These are phyloP conservation scores for Leptocoma aspasia DNA, from an alignment of 2,113 vertebrate species.

Conservation along the genomic window DNA sequence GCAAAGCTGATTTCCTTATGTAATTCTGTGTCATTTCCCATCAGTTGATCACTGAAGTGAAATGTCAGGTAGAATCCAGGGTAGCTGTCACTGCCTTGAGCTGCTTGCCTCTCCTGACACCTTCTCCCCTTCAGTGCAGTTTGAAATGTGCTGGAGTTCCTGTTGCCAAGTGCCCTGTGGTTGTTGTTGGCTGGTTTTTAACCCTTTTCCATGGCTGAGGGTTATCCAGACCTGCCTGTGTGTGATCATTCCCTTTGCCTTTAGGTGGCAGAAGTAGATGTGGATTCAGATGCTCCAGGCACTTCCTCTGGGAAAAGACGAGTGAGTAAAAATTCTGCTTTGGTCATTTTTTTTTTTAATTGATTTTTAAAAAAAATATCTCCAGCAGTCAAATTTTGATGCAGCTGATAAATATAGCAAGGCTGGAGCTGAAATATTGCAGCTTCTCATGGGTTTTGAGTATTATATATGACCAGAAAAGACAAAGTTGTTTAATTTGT, in stretches of 20 bases:
- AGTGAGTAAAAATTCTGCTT: constrained; percentile 70
- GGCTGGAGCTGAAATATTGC: neutral
- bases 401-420: neutral
- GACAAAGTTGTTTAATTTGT: neutral
- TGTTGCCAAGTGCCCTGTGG: neutral
- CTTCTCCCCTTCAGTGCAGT: neutral
- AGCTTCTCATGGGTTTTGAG: neutral
- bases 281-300: constrained; percentile 94
- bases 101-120: neutral
- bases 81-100: neutral
- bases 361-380: neutral
- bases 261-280: constrained; percentile 83
- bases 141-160: neutral
- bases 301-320: constrained; percentile 86
- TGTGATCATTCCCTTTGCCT: constrained; percentile 39
- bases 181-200: neutral
- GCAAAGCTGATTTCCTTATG: neutral
- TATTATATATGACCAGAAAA: neutral
- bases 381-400: neutral
- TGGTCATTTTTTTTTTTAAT: too few species aligned
- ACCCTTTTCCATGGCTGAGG: neutral
- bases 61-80: neutral
- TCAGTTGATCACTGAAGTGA: neutral
- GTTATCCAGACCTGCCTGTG: too few species aligned
- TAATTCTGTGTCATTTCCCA: neutral